Conservation (phyloP, 1,140 invertebrate species). For the Ips nitidus region DNA sequence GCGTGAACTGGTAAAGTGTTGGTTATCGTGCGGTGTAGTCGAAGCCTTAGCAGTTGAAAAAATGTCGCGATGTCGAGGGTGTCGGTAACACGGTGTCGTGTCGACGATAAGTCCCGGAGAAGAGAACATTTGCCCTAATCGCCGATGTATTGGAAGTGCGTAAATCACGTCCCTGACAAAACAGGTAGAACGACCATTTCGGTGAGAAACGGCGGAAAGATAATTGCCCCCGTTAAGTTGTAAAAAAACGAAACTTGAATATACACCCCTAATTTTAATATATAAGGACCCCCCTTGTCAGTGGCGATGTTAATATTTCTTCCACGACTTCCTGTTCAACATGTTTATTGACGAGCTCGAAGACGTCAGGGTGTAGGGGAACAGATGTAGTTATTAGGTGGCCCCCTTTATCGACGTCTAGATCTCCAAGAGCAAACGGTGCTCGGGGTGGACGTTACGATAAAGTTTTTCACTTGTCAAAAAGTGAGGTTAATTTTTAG, state of each 20-base stretch:
- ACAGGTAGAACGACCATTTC: conserved; percentile 16
- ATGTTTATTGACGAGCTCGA: conserved; percentile 22
- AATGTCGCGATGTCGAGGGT: conserved; percentile 26
- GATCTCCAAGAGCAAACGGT: conserved; percentile 3
- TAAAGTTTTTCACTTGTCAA: not conserved
- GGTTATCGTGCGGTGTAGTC: not conserved
- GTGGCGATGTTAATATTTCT: conserved; percentile 20
- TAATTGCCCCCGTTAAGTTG: conserved; percentile 22
- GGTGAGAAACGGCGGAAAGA: conserved; percentile 8
- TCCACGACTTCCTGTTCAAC: conserved; percentile 18
- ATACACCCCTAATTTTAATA: conserved; percentile 26
- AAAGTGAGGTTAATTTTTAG: not conserved
- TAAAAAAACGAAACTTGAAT: conserved; percentile 10
- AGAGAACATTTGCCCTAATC: conserved; percentile 30
- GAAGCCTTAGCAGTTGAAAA: conserved; percentile 17
- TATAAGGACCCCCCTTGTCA: not conserved
- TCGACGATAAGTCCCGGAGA: conserved; percentile 26
- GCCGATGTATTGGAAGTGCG: conserved; percentile 33
- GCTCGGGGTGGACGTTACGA: not conserved
- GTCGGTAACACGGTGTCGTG: conserved; percentile 30
- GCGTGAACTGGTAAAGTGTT: no score
- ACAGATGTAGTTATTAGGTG: conserved; percentile 28
- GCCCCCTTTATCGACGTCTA: conserved; percentile 1
- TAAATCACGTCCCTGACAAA: conserved; percentile 25
- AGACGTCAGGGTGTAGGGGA: not conserved